Evolutionary conservation across 1,140 invertebrate species (phyloP).

Genomic region (Glossosoma conforme): DNA sequence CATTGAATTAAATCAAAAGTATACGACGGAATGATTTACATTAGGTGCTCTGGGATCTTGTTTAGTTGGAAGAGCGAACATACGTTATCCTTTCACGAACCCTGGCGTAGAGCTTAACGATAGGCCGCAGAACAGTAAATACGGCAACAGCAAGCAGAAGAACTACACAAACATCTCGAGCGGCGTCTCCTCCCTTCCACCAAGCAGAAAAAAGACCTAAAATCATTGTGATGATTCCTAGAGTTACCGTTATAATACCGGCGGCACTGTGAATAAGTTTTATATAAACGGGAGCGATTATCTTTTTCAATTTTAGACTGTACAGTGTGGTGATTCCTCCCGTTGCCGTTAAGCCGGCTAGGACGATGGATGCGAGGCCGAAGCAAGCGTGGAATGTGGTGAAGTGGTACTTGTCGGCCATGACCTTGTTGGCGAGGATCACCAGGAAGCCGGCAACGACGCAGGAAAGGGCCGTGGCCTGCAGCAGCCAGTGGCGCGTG

Average conservation of each 20-base stretch:
- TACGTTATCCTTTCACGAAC: slow-evolving; percentile 40
- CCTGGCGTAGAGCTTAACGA: slow-evolving; percentile 45
- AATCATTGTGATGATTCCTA: slow-evolving; percentile 42
- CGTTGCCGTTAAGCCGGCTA: slow-evolving; percentile 38
- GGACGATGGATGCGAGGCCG: slow-evolving; percentile 42
- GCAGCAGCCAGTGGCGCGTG: slow-evolving; percentile 46
- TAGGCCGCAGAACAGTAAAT: slow-evolving; percentile 43
- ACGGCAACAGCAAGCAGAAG: slow-evolving; percentile 39
- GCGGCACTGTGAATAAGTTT: slow-evolving; percentile 43
- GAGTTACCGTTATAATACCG: slow-evolving; percentile 41
- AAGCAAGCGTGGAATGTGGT: slow-evolving; percentile 42
- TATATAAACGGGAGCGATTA: slow-evolving; percentile 41
- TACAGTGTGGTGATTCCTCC: slow-evolving; percentile 43
- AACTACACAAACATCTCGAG: slow-evolving; percentile 34
- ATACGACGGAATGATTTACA: too few species aligned
- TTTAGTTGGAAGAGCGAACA: slow-evolving; percentile 19
- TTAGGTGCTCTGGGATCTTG: too few species aligned
- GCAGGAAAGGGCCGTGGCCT: slow-evolving; percentile 36
- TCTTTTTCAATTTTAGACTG: slow-evolving; percentile 43
- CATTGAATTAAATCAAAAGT: too few species aligned
- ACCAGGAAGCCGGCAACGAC: slow-evolving; percentile 40
- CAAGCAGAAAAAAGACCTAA: slow-evolving; percentile 41
- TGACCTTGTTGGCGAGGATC: slow-evolving; percentile 44
- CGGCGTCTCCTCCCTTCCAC: slow-evolving; percentile 40
- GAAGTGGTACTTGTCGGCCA: slow-evolving; percentile 39